Base-by-base conservation (phyloP, 1,140 invertebrate species). In the Drosophila arawakana region DNA sequence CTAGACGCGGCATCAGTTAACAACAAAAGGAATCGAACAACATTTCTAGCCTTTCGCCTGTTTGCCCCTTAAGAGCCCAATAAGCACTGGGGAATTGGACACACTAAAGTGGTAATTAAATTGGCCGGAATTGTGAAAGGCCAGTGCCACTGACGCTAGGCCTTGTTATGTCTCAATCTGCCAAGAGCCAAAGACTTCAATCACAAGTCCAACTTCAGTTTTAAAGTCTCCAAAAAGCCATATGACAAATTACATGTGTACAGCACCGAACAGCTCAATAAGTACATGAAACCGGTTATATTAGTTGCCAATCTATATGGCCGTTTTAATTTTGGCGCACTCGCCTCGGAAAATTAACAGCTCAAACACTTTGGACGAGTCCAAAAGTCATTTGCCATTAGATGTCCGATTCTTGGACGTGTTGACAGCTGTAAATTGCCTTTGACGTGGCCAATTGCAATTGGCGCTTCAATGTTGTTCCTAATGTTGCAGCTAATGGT, bases 91-190 rank as follows among this genome's bases (percentile, higher is more conserved):
- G 78, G 83, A 79, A 84, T 80, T 75, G 76, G 73, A 58, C 71
- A 62, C 81, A 79, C 73, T 80, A 83, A 88, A 90, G 84, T 89
- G 84, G 84, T 89, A 89, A 89, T 89, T 89, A 89, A 88, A 88
- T 89, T 84, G 85, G 65, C 67, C 47, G 47, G 60, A 80, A 80
- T 80, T 89, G 80, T 86, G 79, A 82, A 86, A 81, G 65, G 78
- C 58, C 15, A 13, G 11, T 13, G 13, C 41, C 25, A 9, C 13
- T 35, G 58, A 47, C 57, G 18, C 50, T 34, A 39, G 43, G 37
- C 62, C 68, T 54, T 78, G 75, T 82, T 79, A 83, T 86, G 80
- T 86, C 83, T 88, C 83, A 88, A 86, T 85, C 83, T 52, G 82
- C 47, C 43, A 30, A 63, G 21, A 39, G 18, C 66, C 66, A 46